Evolutionary conservation across 1,140 invertebrate genomes (phyloP), one percentile per base, ranked within the genome.

Genomic region (Philotrypesis tridentata): DNA sequence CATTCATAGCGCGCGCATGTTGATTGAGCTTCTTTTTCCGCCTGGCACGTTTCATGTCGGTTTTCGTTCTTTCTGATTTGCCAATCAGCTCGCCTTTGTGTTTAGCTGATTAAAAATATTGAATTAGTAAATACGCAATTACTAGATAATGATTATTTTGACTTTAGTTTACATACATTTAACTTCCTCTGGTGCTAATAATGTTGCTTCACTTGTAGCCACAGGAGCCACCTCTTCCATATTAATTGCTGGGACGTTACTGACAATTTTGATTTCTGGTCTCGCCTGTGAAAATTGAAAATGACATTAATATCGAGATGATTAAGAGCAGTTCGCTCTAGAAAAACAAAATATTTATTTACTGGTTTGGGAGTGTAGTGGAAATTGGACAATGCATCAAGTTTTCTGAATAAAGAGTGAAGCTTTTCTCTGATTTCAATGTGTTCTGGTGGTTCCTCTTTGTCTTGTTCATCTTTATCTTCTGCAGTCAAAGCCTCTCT

Each of bases 221-320:
- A 97, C 93, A 40, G 98, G 98, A 4, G 97, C 97, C n/a, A 98
- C 97, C 92, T 99, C 98, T 92, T 99, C 99, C 94, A 99, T 97
- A 37, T 92, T 94, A 73, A 99, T 96, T 5, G 98, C 96, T 23
- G 98, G 97, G 83, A 98, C 91, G 91, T 99, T 99, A 73, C 94
- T 97, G 1, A 99, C 92, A 84, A 99, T 96, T 91, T 97, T 97
- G 0, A 99, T 90, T 87, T 99, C 98, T 1, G 97, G 95, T 80
- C 94, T 93, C 17, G 95, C 94, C 92, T 96, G 82, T 55, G 83
- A 92, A 91, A 81, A 87, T 84, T 83, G 55, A 77, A 43, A 81
- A 73, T 79, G 12, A 65, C 4, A 27, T 29, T 65, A 27, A 65
- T 17, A 55, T 7, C 12, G 17, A n/a, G 21, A 55, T 14, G 0